Percentiles rank a stretch among this genome's conserved stretches.
Evolutionary conservation across 2,888 invertebrate species (phyloP).

Genomic region (Eucera pruinosa): DNA sequence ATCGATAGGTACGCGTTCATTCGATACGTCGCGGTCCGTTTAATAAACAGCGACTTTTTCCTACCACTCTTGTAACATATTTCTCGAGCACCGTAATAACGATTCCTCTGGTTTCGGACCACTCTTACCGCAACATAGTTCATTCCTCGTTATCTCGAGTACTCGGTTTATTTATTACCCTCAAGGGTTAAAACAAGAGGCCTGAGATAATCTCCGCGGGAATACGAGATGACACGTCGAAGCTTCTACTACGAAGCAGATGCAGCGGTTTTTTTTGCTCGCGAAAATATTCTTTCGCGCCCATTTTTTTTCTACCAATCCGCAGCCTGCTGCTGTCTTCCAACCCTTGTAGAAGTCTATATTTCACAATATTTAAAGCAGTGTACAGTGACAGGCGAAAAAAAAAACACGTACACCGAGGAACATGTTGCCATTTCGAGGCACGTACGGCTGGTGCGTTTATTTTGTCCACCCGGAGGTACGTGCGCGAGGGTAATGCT

Average conservation of each 20-base stretch:
- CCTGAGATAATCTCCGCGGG: slow-evolving; percentile 36
- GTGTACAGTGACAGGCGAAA: slow-evolving; percentile 71
- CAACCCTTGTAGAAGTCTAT: slow-evolving; percentile 8
- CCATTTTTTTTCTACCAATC: background rate
- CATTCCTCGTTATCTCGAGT: slow-evolving; percentile 56
- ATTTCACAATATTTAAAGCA: slow-evolving; percentile 62
- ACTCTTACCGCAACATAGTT: slow-evolving; percentile 22
- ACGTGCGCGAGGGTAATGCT: slow-evolving; percentile 70
- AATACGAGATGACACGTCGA: slow-evolving; percentile 8
- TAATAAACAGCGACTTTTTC: slow-evolving; percentile 2
- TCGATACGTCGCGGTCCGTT: too few relatives aligned
- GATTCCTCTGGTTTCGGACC: slow-evolving; percentile 16
- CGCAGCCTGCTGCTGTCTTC: slow-evolving; percentile 18
- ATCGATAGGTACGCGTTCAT: too few relatives aligned
- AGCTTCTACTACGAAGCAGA: background rate
- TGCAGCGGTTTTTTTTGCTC: background rate
- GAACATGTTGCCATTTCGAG: slow-evolving; percentile 75
- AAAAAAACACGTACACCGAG: slow-evolving; percentile 60
- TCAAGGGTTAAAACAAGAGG: too few relatives aligned
- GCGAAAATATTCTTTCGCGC: background rate
- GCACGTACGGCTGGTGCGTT: slow-evolving; percentile 81
- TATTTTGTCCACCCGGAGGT: slow-evolving; percentile 73
- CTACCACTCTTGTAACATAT: background rate
- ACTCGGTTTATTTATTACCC: slow-evolving; percentile 44
- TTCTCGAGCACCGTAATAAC: background rate